phyloP scores from a whole-genome alignment of 2,113 vertebrate genomes.

The Rhinogobius similis region DNA sequence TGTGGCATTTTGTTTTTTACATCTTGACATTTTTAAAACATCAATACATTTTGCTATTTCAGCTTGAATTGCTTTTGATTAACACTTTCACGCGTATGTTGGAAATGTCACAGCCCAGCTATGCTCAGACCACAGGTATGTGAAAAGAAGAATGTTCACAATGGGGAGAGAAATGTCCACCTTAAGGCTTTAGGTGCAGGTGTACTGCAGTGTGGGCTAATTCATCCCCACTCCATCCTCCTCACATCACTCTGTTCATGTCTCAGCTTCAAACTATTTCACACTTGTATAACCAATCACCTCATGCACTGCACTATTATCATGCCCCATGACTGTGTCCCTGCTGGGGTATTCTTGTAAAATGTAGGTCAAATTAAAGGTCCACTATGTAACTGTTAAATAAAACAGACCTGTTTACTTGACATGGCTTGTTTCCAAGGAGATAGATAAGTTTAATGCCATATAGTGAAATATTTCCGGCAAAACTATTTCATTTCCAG shows the following conservation, averaged over 20 bases:
- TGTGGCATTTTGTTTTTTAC: constrained; percentile 33
- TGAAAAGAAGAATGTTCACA: constrained; percentile 25
- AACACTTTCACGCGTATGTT: constrained; percentile 33
- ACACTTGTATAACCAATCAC: constrained; percentile 48
- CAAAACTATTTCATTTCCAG: no score
- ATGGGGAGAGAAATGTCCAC: constrained; percentile 4
- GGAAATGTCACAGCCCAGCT: constrained; percentile 56
- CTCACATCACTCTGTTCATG: constrained; percentile 51
- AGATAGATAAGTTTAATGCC: no score
- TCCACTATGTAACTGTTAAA: no score
- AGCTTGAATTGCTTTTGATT: constrained; percentile 25
- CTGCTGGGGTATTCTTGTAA: no score
- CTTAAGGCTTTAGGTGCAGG: constrained; percentile 22
- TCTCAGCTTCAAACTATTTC: constrained; percentile 60
- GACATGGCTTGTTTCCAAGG: no score
- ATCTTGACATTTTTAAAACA: constrained; percentile 63
- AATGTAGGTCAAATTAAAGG: no score
- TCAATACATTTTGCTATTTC: constrained; percentile 42
- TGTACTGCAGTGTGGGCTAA: no score
- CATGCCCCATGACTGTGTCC: neutral
- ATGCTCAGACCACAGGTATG: constrained; percentile 29
- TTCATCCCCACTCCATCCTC: constrained; percentile 62
- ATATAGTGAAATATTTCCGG: no score
- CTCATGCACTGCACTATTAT: constrained; percentile 14
- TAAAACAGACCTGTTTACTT: no score